Conservation (phyloP, 2,113 vertebrate species). For the Mesoclemmys tuberculata region DNA sequence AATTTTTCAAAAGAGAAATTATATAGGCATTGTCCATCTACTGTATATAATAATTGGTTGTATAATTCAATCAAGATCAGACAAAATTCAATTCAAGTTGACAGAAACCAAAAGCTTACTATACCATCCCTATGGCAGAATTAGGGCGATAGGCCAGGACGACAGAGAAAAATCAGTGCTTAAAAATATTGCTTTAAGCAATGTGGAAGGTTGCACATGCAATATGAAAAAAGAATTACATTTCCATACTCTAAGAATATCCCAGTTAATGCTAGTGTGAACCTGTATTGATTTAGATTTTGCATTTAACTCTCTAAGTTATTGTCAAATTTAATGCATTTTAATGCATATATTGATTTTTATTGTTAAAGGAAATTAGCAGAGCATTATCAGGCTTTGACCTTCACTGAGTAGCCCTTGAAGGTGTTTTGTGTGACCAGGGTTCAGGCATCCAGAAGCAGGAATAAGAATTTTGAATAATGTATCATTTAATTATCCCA, state of each 20-base stretch:
- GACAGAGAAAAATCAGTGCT: not conserved
- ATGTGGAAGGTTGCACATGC: not conserved
- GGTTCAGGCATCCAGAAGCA: conserved; percentile 1
- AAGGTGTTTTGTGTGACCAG: conserved; percentile 1
- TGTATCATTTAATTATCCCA: conserved; percentile 26
- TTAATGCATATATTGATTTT: conserved; percentile 69
- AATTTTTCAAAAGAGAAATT: not conserved
- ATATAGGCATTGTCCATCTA: not conserved
- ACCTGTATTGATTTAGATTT: conserved; percentile 68
- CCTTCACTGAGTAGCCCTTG: conserved; percentile 66
- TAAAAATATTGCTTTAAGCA: not conserved
- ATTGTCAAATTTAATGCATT: conserved; percentile 71
- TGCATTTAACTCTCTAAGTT: conserved; percentile 61
- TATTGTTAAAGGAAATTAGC: conserved; percentile 70
- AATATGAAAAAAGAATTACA: conserved; percentile 36
- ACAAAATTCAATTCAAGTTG: not conserved
- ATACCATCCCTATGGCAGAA: not conserved
- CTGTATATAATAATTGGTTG: not conserved
- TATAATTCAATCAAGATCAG: not conserved
- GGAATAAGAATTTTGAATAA: not conserved
- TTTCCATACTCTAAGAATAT: conserved; percentile 34
- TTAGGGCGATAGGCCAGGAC: not conserved
- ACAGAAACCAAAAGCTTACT: conserved; percentile 19
- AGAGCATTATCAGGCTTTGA: conserved; percentile 63
- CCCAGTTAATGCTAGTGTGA: conserved; percentile 35